These are phyloP conservation scores for Pachyuromys duprasi DNA, from an alignment of 2,797 vertebrate genomes.

Conservation along the genomic window DNA sequence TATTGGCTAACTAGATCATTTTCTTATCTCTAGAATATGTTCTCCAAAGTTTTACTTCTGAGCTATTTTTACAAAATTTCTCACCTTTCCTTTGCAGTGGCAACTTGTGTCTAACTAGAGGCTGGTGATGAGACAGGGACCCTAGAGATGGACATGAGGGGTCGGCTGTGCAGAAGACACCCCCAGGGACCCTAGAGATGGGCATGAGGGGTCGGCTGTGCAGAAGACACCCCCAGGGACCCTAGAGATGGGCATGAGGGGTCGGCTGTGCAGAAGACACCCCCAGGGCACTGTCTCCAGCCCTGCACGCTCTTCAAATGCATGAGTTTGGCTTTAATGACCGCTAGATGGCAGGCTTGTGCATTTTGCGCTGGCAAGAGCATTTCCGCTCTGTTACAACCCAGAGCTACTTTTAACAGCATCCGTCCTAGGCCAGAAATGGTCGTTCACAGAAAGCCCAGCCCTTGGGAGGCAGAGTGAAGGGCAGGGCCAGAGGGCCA, in stretches of 20 bases:
- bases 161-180: neutral
- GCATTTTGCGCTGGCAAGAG: neutral
- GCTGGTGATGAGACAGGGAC: neutral
- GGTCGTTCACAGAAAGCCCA: too few species aligned
- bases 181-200: neutral
- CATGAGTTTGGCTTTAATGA: neutral
- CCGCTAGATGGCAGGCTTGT: slow-evolving; percentile 61
- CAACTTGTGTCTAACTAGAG: neutral
- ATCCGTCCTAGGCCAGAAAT: neutral
- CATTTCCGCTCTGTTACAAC: neutral
- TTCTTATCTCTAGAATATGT: neutral
- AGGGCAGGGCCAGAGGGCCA: too few species aligned
- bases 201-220: neutral
- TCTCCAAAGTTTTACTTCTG: neutral
- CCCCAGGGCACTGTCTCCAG: neutral
- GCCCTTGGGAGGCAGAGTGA: neutral
- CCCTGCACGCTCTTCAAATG: neutral
- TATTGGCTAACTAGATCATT: neutral
- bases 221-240: neutral
- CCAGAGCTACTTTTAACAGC: slow-evolving; percentile 6
- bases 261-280: neutral
- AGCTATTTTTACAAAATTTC: neutral
- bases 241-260: neutral
- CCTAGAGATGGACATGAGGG: neutral
- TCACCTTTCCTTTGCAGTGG: neutral